These are phyloP conservation scores for Rhinolophus ferrumequinum DNA, from an alignment of 2,113 vertebrate genomes.

Conservation along the genomic window DNA sequence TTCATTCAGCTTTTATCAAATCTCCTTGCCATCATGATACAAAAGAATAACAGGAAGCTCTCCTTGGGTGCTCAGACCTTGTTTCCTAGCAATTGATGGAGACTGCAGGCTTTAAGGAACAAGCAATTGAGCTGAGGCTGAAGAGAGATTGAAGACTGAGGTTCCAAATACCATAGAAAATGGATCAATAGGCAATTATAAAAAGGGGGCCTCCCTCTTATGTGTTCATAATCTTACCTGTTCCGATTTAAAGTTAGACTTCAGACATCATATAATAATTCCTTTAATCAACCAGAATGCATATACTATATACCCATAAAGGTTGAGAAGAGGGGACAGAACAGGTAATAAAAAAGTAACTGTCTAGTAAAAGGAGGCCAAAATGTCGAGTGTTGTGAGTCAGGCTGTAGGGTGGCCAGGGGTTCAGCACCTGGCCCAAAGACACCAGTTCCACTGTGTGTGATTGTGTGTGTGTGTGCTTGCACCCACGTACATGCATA, in stretches of 20 bases:
- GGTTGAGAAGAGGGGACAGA: not conserved
- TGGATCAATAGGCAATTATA: not conserved
- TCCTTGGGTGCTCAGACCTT: slow-evolving; percentile 54
- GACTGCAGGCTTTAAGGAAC: not conserved
- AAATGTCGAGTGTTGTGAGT: not conserved
- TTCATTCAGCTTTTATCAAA: slow-evolving; percentile 62
- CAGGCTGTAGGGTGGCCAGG: not conserved
- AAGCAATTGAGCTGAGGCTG: slow-evolving; percentile 9
- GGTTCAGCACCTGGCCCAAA: not conserved
- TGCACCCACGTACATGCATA: not conserved
- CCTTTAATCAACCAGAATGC: slow-evolving; percentile 35
- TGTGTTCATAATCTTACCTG: not conserved
- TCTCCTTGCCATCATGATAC: slow-evolving; percentile 35
- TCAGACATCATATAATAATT: not conserved
- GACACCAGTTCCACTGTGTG: not conserved
- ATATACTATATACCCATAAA: not conserved
- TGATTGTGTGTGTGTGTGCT: not conserved
- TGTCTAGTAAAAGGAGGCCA: not conserved
- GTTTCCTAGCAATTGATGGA: slow-evolving; percentile 70
- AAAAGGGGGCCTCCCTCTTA: not conserved
- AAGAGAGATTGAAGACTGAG: not conserved
- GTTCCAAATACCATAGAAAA: not conserved
- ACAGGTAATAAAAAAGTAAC: not conserved
- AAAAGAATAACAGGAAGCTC: slow-evolving; percentile 62
- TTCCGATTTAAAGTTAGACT: slow-evolving; percentile 41